Percentiles rank a stretch among this genome's conserved stretches.
phyloP scores from a whole-genome alignment of 2,113 vertebrate genomes.

The Ictidomys tridecemlineatus region DNA sequence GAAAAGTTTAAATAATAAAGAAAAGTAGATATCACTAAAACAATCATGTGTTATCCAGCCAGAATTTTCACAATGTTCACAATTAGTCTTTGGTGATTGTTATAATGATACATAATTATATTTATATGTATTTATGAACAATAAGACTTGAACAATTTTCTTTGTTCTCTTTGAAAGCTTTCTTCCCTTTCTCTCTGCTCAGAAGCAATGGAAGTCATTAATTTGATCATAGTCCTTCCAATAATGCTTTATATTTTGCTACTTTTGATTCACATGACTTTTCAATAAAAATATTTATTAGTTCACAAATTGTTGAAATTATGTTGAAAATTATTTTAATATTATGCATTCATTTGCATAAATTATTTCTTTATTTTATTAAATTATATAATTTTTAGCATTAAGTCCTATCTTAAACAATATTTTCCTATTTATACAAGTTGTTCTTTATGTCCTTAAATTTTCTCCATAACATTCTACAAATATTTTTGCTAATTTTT shows the following conservation, averaged over 20 bases:
- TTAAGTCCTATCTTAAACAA: neutral
- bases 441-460: neutral
- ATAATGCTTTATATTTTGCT: neutral
- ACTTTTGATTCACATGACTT: neutral
- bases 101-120: neutral
- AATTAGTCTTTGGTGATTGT: neutral
- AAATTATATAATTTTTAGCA: neutral
- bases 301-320: neutral
- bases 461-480: neutral
- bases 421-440: neutral
- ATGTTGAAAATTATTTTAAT: neutral
- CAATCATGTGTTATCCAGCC: neutral
- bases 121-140: neutral
- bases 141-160: neutral
- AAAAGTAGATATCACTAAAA: neutral
- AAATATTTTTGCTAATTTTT: neutral
- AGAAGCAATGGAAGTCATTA: neutral
- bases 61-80: conserved; percentile 16
- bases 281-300: neutral
- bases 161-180: neutral
- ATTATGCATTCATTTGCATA: neutral
- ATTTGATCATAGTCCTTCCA: neutral
- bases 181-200: neutral
- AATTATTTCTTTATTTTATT: conserved; percentile 16
- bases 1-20: conserved; percentile 19